Base-by-base conservation (phyloP, 2,113 vertebrate genomes). In the Sinosuthora webbiana region DNA sequence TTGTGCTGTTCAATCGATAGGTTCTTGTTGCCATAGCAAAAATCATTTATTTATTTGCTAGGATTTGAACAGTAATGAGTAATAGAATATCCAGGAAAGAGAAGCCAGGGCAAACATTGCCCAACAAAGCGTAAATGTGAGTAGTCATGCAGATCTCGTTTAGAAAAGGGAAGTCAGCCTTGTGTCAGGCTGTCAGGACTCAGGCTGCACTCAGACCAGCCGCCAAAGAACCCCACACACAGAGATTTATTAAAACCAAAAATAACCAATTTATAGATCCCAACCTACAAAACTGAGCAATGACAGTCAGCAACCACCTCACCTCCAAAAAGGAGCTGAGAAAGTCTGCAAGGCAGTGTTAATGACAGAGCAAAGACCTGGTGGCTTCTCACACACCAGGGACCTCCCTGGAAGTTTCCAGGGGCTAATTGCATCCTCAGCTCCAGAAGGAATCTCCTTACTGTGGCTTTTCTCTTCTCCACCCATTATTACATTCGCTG, bases 1-100 rank as follows among this genome's bases (percentile, higher is more conserved):
- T 2, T 6, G 24, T 18, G 50, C 69, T 73, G 24, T 42, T 80
- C 71, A 60, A 41, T 11, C 1, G 2, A 44, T 28, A 35, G 31
- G 39, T 45, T 60, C 65, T 53, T 55, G 94, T 71, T 76, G 62
- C 87, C 79, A 74, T 56, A 74, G 87, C 52, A 92, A 89, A 86
- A 91, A 87, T 63, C 3, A 63, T 55, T 52, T 88, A 59, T 92
- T 89, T 91, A 83, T 89, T 79, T 87, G 47, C 74, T 63, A 28
- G 39, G 62, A 93, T 90, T 62, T 82, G 73, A 87, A 41, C 18
- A 91, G 77, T 8, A 75, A 42, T 82, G 64, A 57, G 68, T 91
- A 91, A 90, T 15, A 53, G 28, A 85, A 65, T 70, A 85, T 44
- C 28, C 87, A 81, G 55, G 55, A 82, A 91, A 59, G 44, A 37